Evolutionary conservation across 2,888 invertebrate genomes (phyloP), one percentile per base, ranked within the genome.

Genomic region (Campopleginae sp.): DNA sequence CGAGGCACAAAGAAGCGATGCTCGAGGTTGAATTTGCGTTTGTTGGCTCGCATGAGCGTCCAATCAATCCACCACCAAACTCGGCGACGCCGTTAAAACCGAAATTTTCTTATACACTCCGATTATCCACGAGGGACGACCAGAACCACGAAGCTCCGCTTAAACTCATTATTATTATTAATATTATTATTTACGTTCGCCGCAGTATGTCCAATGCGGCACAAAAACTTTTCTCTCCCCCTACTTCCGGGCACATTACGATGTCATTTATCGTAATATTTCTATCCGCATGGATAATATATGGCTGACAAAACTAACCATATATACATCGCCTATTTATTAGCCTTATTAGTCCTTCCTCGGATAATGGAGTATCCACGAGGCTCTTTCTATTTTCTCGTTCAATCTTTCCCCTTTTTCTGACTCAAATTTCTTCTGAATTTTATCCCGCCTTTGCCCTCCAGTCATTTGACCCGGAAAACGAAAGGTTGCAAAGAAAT

Each of bases 161-260:
- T 44, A 48, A 12, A 19, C 58, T 77, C 38, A 65, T 48, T 54
- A 51, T 48, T 48, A 48, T 48, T 48, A 48, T 71, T 44, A 66
- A 23, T 83, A 83, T 85, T 85, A 85, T 81, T 85, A 81, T 85
- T 85, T 85, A 81, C 84, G 74, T 85, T 63, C 77, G 74, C 81
- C 81, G 84, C 80, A 78, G 74, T 78, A 75, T 75, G 74, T 78
- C 51, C 80, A 46, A 81, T 85, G 81, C 81, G 77, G 78, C 84
- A 81, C 58, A 48, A 72, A 58, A 66, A 81, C 65, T 23, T 74
- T 81, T 78, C 58, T 58, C 58, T 27, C 58, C 14, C 58, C 12
- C 23, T 27, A 0, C 38, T 38, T 33, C 33, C 38, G 44, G 19
- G 61, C 71, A 31, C 58, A 72, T 80, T 74, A 68, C 46, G 42